Conservation (phyloP, 1,140 invertebrate species). For the Nomia melanderi region DNA sequence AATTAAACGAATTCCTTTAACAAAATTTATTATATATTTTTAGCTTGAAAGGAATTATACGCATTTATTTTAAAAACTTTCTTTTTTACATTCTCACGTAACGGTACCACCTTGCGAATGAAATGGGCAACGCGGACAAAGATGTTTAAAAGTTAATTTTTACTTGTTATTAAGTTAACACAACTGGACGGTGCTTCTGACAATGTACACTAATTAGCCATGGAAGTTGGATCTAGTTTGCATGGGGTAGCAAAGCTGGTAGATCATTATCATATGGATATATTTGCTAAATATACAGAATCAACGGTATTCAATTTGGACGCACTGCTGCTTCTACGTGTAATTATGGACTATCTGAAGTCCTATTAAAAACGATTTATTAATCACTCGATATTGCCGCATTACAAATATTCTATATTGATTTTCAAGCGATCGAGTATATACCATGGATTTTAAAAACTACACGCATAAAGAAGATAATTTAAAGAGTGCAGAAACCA, state of each 20-base stretch:
- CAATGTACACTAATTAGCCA: slow-evolving; percentile 41
- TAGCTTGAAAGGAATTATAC: too few relatives aligned
- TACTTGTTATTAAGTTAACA: slow-evolving; percentile 18
- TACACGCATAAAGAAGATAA: too few relatives aligned
- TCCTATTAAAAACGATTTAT: background rate
- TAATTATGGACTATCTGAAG: background rate
- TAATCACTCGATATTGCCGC: background rate
- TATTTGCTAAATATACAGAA: slow-evolving; percentile 14
- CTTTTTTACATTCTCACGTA: background rate
- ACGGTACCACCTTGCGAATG: background rate
- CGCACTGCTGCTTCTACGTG: background rate
- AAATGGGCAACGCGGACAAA: slow-evolving; percentile 2
- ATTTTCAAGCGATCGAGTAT: background rate
- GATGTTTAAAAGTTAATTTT: slow-evolving; percentile 12
- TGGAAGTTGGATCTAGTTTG: slow-evolving; percentile 44
- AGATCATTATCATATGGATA: slow-evolving; percentile 45
- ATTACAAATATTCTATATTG: background rate
- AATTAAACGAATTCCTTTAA: too few relatives aligned
- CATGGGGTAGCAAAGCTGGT: slow-evolving; percentile 22
- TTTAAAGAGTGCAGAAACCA: too few relatives aligned
- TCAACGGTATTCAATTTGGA: slow-evolving; percentile 32
- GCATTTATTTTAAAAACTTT: background rate
- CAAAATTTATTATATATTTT: too few relatives aligned
- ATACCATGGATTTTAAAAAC: too few relatives aligned
- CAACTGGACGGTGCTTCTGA: slow-evolving; percentile 11